Evolutionary conservation across 2,797 vertebrate species (phyloP), one percentile per base, ranked within the genome.

Genomic region (Cynodonichthys magdalenae): DNA sequence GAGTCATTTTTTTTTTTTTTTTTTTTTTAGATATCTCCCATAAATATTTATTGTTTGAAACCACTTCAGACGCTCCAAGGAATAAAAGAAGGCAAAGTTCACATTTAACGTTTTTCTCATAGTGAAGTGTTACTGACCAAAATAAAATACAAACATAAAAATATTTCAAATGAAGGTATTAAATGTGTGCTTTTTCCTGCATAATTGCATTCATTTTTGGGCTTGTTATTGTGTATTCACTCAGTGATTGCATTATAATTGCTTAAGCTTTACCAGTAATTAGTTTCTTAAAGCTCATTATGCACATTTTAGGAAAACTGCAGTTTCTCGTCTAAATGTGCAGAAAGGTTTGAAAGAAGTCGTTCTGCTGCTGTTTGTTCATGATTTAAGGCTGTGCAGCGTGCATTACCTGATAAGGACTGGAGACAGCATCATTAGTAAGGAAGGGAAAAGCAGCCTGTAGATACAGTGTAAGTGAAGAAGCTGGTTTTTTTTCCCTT

Each of bases 11-110:
- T n/a, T n/a, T 24, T 24, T 24, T 24, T 24, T 24, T 3, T 24
- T 24, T 69, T 72, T 79, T 57, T 55, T 80, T 82, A 87, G 58
- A 83, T 77, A 75, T 74, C 56, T 20, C 71, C 69, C 68, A 81
- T 88, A 83, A 87, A 90, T 86, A 84, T 84, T 83, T 82, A 87
- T 80, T 66, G 69, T 67, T 47, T 80, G 41, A 63, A 80, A 1
- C 54, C 18, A 14, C 64, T 56, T 63, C 39, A 66, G 11, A 8
- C 65, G n/a, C 70, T 80, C 62, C 39, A 34, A 62, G 55, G 52
- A 50, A 69, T 59, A 18, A 46, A 71, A 66, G 17, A 61, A 62
- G 71, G 56, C 12, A 39, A 18, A 59, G 47, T 53, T 79, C 70
- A 19, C 63, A 63, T 69, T 52, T 5, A 8, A 44, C 41, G 4